These are phyloP conservation scores for Anniella stebbinsi DNA, from an alignment of 2,797 vertebrate genomes.

Conservation along the genomic window DNA sequence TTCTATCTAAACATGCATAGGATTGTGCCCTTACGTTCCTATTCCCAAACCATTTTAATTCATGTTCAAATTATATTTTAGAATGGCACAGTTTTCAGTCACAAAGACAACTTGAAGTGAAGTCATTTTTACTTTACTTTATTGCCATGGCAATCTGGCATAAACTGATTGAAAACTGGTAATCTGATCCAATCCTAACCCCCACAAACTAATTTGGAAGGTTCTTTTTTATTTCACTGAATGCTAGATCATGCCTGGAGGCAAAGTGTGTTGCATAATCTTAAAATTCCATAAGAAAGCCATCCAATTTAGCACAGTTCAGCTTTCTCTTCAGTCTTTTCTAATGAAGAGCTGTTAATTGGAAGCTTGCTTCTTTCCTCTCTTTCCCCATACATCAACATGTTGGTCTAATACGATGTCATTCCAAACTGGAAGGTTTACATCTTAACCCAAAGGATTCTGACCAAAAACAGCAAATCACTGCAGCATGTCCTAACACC, in stretches of 20 bases:
- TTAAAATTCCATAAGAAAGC: slow-evolving; percentile 7
- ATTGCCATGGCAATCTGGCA: slow-evolving; percentile 35
- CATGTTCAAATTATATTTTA: slow-evolving; percentile 18
- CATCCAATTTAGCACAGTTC: neutral
- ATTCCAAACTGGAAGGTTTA: neutral
- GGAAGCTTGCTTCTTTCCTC: neutral
- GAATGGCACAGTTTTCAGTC: slow-evolving; percentile 17
- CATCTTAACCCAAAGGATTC: neutral
- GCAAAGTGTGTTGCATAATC: slow-evolving; percentile 6
- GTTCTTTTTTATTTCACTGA: slow-evolving; percentile 25
- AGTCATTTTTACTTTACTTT: slow-evolving; percentile 17
- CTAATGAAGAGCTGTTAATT: neutral
- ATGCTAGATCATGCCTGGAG: neutral
- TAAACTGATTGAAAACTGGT: slow-evolving; percentile 20
- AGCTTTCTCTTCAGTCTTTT: neutral
- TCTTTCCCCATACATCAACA: neutral
- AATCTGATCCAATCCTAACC: slow-evolving; percentile 1
- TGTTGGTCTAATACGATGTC: neutral
- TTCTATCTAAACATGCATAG: no score
- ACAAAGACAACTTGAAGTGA: slow-evolving; percentile 19
- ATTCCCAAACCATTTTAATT: slow-evolving; percentile 14
- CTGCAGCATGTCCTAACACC: neutral
- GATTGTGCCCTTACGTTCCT: neutral
- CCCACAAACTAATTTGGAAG: slow-evolving; percentile 22
- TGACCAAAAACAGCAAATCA: neutral